Evolutionary conservation across 2,888 invertebrate genomes (phyloP), one percentile per base, ranked within the genome.

Genomic region (Phlogophora meticulosa): DNA sequence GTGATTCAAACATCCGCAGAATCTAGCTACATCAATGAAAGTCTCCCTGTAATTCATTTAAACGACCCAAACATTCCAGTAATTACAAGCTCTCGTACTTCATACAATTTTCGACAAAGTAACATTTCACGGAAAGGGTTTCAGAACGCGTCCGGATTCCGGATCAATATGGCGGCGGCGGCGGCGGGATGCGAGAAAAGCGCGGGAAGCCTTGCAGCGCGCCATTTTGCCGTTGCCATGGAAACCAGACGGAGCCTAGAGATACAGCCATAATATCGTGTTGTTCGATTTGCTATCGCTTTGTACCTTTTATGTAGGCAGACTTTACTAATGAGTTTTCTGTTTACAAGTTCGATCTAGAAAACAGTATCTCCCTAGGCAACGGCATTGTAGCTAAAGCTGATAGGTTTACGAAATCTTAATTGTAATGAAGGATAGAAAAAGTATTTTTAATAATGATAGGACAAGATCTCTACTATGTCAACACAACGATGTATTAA

Each of bases 191-290:
- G 66, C 72, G 62, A 73, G 73, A 87, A 91, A 91, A 91, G 83
- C 90, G 91, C 92, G 92, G 90, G 90, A 91, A 91, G 84, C 78
- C 74, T 62, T 66, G 36, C 34, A 73, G 64, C 57, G 51, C 87
- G 90, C 90, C 90, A 91, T 91, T 80, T 91, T 88, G 83, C 65
- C 76, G 89, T 91, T 81, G 81, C 82, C 77, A 90, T 91, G 82
- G 80, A 67, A 82, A 92, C 88, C 58, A 76, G 73, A 73, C 72
- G 38, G 57, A 68, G 53, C 49, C 75, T 77, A 42, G 32, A 61
- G 57, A 46, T 40, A 66, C 15, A 40, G 32, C 15, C 20, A 53
- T 55, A 45, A 74, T 56, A 72, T 72, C 28, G 42, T 58, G 61
- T 58, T 53, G 46, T 78, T 51, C 49, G 38, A 59, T 73, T 51